phyloP scores from a whole-genome alignment of 2,797 vertebrate genomes.

The Spizella passerina region DNA sequence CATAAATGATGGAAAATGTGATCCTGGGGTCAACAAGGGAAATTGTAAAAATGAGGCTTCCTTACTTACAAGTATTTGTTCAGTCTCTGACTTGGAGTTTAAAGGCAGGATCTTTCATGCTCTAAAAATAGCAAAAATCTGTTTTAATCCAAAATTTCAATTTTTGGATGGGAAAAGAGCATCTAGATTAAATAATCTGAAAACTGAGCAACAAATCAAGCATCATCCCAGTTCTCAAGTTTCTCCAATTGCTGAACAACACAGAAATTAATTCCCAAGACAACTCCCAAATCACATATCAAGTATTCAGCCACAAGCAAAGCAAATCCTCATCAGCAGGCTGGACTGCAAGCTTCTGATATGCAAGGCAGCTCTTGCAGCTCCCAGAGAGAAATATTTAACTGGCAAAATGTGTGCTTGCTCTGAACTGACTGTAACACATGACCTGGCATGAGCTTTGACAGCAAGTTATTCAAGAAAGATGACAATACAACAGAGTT shows the following conservation, averaged over 20 bases:
- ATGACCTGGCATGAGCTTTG: neutral
- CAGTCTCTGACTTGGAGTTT: neutral
- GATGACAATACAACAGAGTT: neutral
- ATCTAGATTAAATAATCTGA: neutral
- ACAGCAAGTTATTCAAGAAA: neutral
- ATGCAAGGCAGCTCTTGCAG: neutral
- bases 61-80: neutral
- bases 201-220: neutral
- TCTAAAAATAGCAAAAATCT: neutral
- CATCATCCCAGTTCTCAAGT: neutral
- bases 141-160: neutral
- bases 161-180: neutral
- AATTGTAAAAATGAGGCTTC: neutral
- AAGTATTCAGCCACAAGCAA: neutral
- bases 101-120: neutral
- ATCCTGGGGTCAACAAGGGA: neutral
- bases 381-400: neutral
- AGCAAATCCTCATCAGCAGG: neutral
- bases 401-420: neutral
- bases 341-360: neutral
- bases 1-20: neutral
- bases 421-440: neutral
- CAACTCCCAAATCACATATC: neutral
- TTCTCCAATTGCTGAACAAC: neutral
- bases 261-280: neutral